These are phyloP conservation scores for Palythoa caribaeorum DNA, from an alignment of 92 coral and sea anemone genomes.

Conservation along the genomic window DNA sequence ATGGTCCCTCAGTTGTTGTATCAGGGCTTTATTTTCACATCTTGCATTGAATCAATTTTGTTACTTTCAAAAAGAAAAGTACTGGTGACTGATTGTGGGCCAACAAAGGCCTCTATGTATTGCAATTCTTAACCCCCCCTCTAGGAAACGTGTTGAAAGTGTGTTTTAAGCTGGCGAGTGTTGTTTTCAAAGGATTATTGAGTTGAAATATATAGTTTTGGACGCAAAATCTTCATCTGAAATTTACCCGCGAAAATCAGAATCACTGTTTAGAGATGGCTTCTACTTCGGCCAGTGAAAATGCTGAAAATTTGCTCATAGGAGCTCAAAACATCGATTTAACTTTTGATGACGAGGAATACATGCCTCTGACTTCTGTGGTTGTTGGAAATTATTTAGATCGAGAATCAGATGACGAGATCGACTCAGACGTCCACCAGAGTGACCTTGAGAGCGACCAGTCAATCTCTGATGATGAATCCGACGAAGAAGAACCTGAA, in stretches of 20 bases:
- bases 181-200: too few relatives aligned
- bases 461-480: conserved; percentile 1
- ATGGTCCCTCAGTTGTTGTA: too few relatives aligned
- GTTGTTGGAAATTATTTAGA: conserved; percentile 42
- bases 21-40: too few relatives aligned
- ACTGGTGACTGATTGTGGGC: too few relatives aligned
- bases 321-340: conserved; percentile 43
- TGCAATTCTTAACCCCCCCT: too few relatives aligned
- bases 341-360: conserved; percentile 48
- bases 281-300: neutral
- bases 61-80: too few relatives aligned
- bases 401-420: conserved; percentile 49
- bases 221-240: neutral
- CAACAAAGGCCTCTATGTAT: too few relatives aligned
- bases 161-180: too few relatives aligned
- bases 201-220: neutral
- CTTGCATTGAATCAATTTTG: too few relatives aligned
- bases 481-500: neutral
- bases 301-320: conserved; percentile 18
- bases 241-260: conserved; percentile 36
- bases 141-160: too few relatives aligned
- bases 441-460: neutral
- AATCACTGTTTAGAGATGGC: conserved; percentile 50
- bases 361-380: neutral
- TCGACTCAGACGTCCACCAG: conserved; percentile 29